Percentiles rank a stretch among this genome's conserved stretches.
Conservation (phyloP, 1,140 invertebrate genomes). For the Heterodera schachtii region DNA sequence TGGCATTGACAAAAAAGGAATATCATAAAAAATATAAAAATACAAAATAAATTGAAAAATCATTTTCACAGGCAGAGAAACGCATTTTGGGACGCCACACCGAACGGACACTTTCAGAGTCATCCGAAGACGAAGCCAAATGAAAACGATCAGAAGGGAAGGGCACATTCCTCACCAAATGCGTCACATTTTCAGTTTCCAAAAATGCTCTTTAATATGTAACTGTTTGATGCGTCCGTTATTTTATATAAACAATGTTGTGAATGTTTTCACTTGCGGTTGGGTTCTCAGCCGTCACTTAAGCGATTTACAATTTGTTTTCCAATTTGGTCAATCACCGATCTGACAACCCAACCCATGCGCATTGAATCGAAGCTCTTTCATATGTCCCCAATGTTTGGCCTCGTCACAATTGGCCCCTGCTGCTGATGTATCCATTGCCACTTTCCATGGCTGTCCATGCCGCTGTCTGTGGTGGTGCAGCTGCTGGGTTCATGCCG, state of each 20-base stretch:
- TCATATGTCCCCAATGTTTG: not conserved
- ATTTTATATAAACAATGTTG: not conserved
- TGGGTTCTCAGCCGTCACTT: too few relatives aligned
- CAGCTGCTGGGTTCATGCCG: not conserved
- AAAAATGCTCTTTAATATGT: not conserved
- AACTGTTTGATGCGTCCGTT: not conserved
- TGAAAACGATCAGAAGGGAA: not conserved
- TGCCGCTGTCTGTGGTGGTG: not conserved
- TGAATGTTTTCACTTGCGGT: too few relatives aligned
- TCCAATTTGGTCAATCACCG: too few relatives aligned
- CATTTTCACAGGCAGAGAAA: slow-evolving; percentile 25
- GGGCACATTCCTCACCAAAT: not conserved
- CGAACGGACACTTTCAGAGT: slow-evolving; percentile 9
- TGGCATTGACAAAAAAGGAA: too few relatives aligned
- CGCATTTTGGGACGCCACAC: not conserved
- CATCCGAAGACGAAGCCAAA: slow-evolving; percentile 24
- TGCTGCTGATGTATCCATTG: not conserved
- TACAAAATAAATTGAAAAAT: not conserved
- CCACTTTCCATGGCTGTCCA: not conserved
- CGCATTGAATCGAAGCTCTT: not conserved
- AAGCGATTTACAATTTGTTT: too few relatives aligned
- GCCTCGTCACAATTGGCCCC: not conserved
- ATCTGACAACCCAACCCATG: not conserved
- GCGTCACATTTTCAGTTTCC: not conserved
- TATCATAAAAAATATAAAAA: too few relatives aligned